Evolutionary conservation across 2,888 invertebrate genomes (phyloP).

Genomic region (Petrophora chlorosata): DNA sequence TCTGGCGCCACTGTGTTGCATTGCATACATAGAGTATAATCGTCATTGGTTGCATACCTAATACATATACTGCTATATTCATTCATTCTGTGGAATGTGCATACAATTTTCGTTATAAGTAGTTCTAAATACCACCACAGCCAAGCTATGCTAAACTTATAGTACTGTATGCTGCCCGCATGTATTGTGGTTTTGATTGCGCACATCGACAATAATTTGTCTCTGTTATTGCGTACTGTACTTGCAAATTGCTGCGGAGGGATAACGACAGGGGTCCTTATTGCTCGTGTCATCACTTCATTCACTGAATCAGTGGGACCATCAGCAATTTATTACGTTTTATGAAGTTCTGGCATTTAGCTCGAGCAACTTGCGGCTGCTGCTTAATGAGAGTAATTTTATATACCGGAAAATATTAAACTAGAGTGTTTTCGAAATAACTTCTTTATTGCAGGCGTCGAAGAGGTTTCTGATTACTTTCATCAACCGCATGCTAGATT

Average conservation of each 20-base stretch:
- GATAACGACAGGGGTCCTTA: conserved; percentile 26
- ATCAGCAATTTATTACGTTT: conserved; percentile 10
- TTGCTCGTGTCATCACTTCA: conserved; percentile 22
- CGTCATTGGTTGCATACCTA: too few relatives aligned
- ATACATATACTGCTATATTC: too few relatives aligned
- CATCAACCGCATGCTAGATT: conserved; percentile 1
- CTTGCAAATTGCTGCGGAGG: conserved; percentile 28
- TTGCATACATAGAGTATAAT: too few relatives aligned
- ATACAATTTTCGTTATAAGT: too few relatives aligned
- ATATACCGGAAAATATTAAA: background rate
- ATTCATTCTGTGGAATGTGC: too few relatives aligned
- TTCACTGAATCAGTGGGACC: conserved; percentile 10
- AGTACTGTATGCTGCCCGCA: conserved; percentile 12
- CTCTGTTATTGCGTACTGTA: conserved; percentile 10
- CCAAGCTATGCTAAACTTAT: conserved; percentile 7
- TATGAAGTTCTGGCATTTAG: background rate
- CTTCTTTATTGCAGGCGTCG: background rate
- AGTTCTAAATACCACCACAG: conserved; percentile 16
- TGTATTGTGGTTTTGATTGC: conserved; percentile 26
- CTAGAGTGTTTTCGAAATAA: background rate
- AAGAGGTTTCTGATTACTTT: conserved; percentile 5
- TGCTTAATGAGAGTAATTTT: background rate
- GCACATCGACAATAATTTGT: conserved; percentile 28
- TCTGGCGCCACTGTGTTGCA: too few relatives aligned
- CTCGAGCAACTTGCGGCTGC: background rate